Conservation (phyloP, 37 sponge, comb jelly and placozoan species). For the Agelas oroides region DNA sequence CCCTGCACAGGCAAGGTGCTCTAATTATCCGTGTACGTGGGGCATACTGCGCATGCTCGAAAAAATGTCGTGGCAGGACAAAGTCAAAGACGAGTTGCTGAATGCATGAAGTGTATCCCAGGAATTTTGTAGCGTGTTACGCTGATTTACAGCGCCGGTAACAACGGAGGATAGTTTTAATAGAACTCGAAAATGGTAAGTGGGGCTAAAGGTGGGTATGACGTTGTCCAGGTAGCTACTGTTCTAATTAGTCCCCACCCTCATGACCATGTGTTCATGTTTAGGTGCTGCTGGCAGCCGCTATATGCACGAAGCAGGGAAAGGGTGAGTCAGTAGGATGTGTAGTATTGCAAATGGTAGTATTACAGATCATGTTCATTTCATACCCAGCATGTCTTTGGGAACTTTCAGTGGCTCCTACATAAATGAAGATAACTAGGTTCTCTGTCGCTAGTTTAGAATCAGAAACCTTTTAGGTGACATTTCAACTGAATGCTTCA, state of each 20-base stretch:
- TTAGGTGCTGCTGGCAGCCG: slow-evolving; percentile 86
- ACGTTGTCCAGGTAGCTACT: too few relatives aligned
- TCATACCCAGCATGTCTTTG: too few relatives aligned
- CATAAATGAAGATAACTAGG: too few relatives aligned
- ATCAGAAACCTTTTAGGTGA: too few relatives aligned
- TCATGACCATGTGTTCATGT: neutral
- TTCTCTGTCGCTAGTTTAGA: too few relatives aligned
- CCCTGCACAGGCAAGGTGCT: too few relatives aligned
- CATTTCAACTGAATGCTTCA: too few relatives aligned
- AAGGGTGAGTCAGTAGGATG: slow-evolving; percentile 74
- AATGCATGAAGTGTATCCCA: neutral
- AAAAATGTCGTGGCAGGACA: neutral
- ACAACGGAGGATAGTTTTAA: too few relatives aligned
- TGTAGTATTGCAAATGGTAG: neutral
- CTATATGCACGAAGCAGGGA: slow-evolving; percentile 95
- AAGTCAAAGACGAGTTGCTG: neutral
- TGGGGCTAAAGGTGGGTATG: neutral
- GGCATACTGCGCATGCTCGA: too few relatives aligned
- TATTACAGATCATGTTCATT: too few relatives aligned
- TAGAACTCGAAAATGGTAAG: slow-evolving; percentile 1
- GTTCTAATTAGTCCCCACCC: slow-evolving; percentile 20
- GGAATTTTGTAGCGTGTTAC: neutral
- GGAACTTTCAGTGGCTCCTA: too few relatives aligned
- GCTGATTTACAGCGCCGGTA: neutral
- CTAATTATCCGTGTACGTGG: too few relatives aligned